Evolutionary conservation across 2,888 invertebrate genomes (phyloP).

Genomic region (Torymus texanus): DNA sequence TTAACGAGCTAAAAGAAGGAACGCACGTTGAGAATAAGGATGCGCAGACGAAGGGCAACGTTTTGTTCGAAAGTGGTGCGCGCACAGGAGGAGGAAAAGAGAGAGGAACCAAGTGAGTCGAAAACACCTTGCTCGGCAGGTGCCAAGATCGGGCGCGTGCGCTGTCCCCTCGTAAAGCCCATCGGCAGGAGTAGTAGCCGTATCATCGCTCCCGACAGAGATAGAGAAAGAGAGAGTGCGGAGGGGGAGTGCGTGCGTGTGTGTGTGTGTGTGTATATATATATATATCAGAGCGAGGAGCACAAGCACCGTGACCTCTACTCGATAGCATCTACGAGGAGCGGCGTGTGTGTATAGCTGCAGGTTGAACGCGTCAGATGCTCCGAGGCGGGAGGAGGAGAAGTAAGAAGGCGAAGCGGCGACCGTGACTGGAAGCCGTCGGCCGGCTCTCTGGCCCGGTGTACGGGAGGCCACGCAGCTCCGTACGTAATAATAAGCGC

Average conservation of each 20-base stretch:
- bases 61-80: not conserved
- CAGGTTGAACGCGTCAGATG: not conserved
- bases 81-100: constrained; percentile 29
- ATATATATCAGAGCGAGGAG: constrained; percentile 34
- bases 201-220: not conserved
- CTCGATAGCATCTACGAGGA: constrained; percentile 70
- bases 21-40: not conserved
- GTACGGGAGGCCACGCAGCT: not conserved
- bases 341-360: constrained; percentile 46
- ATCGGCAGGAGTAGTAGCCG: constrained; percentile 30
- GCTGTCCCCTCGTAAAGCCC: constrained; percentile 63
- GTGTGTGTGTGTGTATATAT: constrained; percentile 9
- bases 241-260: no score
- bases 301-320: constrained; percentile 74
- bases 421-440: constrained; percentile 70
- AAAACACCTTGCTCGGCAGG: constrained; percentile 74
- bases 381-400: not conserved
- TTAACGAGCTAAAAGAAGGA: constrained; percentile 30
- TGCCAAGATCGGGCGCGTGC: constrained; percentile 64
- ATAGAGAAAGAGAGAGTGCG: constrained; percentile 5
- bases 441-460: constrained; percentile 52
- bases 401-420: constrained; percentile 40
- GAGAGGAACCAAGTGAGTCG: constrained; percentile 60
- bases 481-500: constrained; percentile 43
- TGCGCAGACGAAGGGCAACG: not conserved